These are phyloP conservation scores for Onychorhynchus coronatus DNA, from an alignment of 2,113 vertebrate species.

Conservation along the genomic window DNA sequence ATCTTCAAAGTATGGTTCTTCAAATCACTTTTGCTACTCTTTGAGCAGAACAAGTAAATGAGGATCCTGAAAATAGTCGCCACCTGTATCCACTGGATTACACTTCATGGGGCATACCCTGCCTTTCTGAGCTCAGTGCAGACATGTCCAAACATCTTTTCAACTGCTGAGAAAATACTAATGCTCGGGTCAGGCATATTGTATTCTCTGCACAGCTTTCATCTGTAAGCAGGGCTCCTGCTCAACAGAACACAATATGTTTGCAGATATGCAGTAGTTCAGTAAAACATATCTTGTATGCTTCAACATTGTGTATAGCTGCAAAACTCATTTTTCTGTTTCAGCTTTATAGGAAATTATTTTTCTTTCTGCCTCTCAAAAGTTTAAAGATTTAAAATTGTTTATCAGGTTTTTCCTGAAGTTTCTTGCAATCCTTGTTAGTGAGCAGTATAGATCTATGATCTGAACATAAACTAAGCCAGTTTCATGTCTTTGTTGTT, in stretches of 20 bases:
- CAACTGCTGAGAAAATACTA: background rate
- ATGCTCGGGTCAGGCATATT: background rate
- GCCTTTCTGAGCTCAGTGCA: background rate
- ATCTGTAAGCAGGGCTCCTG: background rate
- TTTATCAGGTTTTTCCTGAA: background rate
- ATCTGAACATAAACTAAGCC: background rate
- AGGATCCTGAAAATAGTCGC: background rate
- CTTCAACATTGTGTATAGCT: background rate
- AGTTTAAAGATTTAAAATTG: background rate
- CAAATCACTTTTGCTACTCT: background rate
- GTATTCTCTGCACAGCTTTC: background rate
- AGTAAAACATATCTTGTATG: background rate
- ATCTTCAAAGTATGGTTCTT: background rate
- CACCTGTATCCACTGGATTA: background rate
- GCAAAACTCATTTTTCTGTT: background rate
- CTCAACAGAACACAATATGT: background rate
- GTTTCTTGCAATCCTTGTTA: background rate
- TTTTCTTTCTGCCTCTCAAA: background rate
- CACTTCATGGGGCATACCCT: background rate
- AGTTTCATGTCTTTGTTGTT: background rate
- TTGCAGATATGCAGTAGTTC: background rate
- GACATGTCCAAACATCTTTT: background rate
- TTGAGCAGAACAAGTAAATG: background rate
- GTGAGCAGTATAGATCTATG: background rate
- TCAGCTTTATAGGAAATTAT: background rate